Evolutionary conservation across 2,888 invertebrate genomes (phyloP).

Genomic region (Lepidonotus clava): DNA sequence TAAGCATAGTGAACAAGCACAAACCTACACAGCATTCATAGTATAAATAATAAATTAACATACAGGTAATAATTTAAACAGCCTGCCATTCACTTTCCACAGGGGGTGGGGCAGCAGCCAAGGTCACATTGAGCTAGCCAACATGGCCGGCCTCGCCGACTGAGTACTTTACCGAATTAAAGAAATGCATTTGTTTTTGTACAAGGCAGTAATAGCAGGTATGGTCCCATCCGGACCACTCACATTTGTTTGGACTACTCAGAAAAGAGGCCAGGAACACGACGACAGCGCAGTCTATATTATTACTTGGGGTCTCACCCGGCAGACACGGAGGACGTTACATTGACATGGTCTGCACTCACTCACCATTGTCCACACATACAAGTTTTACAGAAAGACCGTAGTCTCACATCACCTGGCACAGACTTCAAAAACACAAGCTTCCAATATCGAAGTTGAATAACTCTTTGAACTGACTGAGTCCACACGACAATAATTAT

Average conservation of each 20-base stretch:
- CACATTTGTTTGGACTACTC: not conserved
- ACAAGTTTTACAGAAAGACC: no score
- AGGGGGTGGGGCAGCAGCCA: no score
- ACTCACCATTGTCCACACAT: no score
- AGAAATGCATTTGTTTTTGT: constrained; percentile 25
- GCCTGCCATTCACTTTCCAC: not conserved
- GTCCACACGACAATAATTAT: not conserved
- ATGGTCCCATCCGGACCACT: not conserved
- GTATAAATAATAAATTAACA: constrained; percentile 53
- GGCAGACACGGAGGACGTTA: not conserved
- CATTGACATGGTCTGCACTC: not conserved
- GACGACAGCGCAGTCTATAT: no score
- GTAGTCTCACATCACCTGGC: not conserved
- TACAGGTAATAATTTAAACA: constrained; percentile 50
- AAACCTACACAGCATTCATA: constrained; percentile 51
- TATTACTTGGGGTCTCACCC: no score
- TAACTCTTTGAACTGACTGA: constrained; percentile 31
- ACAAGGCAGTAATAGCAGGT: constrained; percentile 33
- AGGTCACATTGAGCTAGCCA: no score
- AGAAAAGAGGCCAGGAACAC: not conserved
- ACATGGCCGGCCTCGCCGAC: not conserved
- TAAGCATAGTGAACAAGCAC: constrained; percentile 47
- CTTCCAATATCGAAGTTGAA: not conserved
- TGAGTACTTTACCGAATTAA: not conserved
- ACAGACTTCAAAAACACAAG: constrained; percentile 10